Evolutionary conservation across 2,113 vertebrate species (phyloP), one percentile per base, ranked within the genome.

Genomic region (Euleptes europaea): DNA sequence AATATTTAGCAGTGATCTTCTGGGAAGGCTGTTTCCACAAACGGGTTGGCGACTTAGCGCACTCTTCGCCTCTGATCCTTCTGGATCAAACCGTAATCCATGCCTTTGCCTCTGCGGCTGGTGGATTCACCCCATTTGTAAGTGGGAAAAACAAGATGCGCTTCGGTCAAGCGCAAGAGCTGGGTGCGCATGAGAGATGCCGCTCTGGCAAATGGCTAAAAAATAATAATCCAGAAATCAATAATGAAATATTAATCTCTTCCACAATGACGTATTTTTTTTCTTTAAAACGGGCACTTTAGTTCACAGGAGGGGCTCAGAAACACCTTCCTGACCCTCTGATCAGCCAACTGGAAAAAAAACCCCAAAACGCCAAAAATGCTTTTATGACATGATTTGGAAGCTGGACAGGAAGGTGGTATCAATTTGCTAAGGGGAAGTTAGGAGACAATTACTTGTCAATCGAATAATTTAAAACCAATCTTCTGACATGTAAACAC

Each of bases 391-490:
- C 89, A 84, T 76, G 75, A 94, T 92, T 89, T 86, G 80, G 92
- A 88, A 89, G 84, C 31, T 78, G 89, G 87, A 87, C 35, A 81
- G 74, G 85, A 84, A 82, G 65, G 90, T 90, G 80, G 33, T 89
- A 51, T 63, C 17, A 60, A 49, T 28, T 78, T 81, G 83, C 82
- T 85, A 49, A 54, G 33, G 89, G 91, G 93, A 78, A 80, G 49
- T 49, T 31, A 35, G 80, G 81, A 93, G 78, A 92, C 63, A 83
- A 90, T 88, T 74, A 77, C 28, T 77, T 88, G 86, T 86, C 85
- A 88, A 80, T 91, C 78, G 86, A 94, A 94, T 94, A 94, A 94
- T 89, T 96, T 93, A 93, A 91, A 83, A 91, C 87, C 49, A 78
- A 87, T 86, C 88, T 67, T 75, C 69, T 78, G 84, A 84, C 26